Evolutionary conservation across 2,797 vertebrate species (phyloP).

Genomic region (Erethizon dorsatum): DNA sequence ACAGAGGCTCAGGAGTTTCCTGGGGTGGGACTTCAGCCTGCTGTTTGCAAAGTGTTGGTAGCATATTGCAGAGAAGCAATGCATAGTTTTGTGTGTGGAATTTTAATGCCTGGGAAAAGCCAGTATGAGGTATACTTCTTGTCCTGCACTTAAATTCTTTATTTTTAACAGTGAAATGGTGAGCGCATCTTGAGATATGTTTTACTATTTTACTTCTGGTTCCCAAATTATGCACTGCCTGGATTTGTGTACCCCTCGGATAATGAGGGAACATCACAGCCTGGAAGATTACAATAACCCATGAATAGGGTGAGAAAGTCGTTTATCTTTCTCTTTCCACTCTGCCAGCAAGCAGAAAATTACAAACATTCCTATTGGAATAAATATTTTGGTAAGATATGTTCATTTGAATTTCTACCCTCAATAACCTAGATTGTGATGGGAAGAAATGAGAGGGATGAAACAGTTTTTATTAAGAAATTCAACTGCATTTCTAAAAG

Average conservation of each 20-base stretch:
- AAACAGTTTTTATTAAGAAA: slow-evolving; percentile 86
- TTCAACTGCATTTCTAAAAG: slow-evolving; percentile 84
- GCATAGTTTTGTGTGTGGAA: slow-evolving; percentile 71
- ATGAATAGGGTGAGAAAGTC: slow-evolving; percentile 87
- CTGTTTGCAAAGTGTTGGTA: not conserved
- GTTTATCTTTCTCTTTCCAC: slow-evolving; percentile 89
- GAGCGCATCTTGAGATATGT: slow-evolving; percentile 88
- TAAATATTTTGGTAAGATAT: slow-evolving; percentile 89
- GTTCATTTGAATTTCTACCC: slow-evolving; percentile 88
- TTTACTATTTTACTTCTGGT: slow-evolving; percentile 88
- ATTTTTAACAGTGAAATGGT: slow-evolving; percentile 77
- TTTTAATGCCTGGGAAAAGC: slow-evolving; percentile 80
- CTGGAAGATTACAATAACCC: slow-evolving; percentile 87
- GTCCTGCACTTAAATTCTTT: slow-evolving; percentile 84
- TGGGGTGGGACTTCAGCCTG: not conserved
- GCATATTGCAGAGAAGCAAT: not conserved
- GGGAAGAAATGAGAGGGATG: slow-evolving; percentile 80
- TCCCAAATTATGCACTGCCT: slow-evolving; percentile 87
- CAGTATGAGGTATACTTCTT: slow-evolving; percentile 75
- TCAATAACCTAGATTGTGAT: slow-evolving; percentile 83
- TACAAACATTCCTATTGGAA: slow-evolving; percentile 88
- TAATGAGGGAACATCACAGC: slow-evolving; percentile 88
- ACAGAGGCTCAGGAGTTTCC: not conserved
- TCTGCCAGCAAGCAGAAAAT: slow-evolving; percentile 88
- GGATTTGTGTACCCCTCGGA: slow-evolving; percentile 85